Conservation (phyloP, 2,797 vertebrate species). For the Cetoscarus ocellatus region DNA sequence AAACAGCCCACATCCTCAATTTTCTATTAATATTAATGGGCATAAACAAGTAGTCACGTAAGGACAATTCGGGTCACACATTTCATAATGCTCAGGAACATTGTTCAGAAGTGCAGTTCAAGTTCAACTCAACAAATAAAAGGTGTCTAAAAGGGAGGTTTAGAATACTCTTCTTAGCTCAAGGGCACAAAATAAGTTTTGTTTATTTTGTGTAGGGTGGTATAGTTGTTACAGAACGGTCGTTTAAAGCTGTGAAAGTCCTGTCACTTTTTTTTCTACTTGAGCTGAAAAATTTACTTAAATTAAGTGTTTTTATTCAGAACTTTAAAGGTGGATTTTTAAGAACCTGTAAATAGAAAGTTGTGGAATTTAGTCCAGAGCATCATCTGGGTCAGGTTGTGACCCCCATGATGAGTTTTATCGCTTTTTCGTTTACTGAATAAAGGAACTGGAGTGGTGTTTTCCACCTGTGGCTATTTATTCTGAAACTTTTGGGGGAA, state of each 20-base stretch:
- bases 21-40: no score
- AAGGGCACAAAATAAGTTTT: no score
- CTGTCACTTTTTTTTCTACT: no score
- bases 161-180: not conserved
- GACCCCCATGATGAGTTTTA: not conserved
- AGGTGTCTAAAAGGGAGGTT: conserved; percentile 16
- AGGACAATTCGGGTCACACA: conserved; percentile 2
- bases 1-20: conserved; percentile 20
- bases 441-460: conserved; percentile 13
- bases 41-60: not conserved
- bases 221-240: no score
- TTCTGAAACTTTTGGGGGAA: not conserved
- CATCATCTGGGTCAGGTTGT: conserved; percentile 37
- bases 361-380: not conserved
- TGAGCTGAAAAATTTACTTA: conserved; percentile 1
- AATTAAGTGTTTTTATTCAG: conserved; percentile 5
- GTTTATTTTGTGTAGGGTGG: no score
- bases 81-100: conserved; percentile 1
- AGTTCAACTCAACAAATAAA: no score
- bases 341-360: no score
- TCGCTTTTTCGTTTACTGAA: not conserved
- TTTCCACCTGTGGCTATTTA: conserved; percentile 38
- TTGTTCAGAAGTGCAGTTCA: no score
- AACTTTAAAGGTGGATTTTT: not conserved
- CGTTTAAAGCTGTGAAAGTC: no score